These are phyloP conservation scores for Agapornis canus DNA, from an alignment of 2,797 vertebrate species.

Conservation along the genomic window DNA sequence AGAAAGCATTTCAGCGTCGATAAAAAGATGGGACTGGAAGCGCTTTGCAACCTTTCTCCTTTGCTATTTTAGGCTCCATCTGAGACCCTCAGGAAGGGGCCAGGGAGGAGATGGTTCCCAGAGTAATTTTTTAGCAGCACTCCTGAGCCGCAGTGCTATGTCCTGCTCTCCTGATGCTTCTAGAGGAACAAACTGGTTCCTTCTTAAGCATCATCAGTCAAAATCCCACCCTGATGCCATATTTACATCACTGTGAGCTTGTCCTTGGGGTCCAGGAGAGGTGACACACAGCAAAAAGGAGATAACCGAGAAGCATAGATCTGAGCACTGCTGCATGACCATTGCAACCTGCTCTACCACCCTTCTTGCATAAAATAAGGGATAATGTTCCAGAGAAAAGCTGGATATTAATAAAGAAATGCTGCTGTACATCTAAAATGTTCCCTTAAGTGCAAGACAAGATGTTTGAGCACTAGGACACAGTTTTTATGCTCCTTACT, in stretches of 20 bases:
- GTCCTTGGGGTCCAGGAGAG: background rate
- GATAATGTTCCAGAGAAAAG: background rate
- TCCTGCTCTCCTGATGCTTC: background rate
- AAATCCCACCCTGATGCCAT: background rate
- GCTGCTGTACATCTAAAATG: background rate
- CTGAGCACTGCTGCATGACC: background rate
- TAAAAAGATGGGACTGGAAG: constrained; percentile 23
- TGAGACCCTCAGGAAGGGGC: constrained; percentile 12
- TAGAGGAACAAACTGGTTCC: accelerated
- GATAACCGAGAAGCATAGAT: background rate
- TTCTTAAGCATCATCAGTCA: background rate
- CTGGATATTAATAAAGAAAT: constrained; percentile 17
- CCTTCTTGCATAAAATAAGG: background rate
- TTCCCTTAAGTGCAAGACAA: constrained; percentile 39
- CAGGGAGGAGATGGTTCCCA: background rate
- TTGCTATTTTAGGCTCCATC: background rate
- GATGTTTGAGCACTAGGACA: background rate
- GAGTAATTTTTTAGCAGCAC: background rate
- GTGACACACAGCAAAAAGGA: background rate
- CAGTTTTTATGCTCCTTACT: constrained; percentile 46
- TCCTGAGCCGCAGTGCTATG: background rate
- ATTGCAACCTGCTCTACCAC: background rate
- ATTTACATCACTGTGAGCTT: background rate
- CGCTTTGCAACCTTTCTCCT: background rate
- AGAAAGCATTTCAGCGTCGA: constrained; percentile 40